Base-by-base conservation (phyloP, 2,113 vertebrate species). In the Patagioenas fasciata region DNA sequence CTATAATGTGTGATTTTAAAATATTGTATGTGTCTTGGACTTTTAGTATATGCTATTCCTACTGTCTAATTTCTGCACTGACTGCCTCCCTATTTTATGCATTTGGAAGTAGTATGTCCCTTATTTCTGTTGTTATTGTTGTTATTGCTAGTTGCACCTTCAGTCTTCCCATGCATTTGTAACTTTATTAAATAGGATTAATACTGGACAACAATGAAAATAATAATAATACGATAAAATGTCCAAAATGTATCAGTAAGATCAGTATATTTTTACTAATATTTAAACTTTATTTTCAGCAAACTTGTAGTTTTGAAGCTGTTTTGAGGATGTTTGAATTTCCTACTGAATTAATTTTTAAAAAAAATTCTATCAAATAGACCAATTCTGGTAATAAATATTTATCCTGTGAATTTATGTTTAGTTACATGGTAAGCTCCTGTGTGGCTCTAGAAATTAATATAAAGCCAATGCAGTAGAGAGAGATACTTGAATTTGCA, bases 401-500 rank as follows among this genome's bases (percentile, higher is more conserved):
- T 47, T 56, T 77, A 70, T 58, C 38, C 31, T 34, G 6, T 10
- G 9, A 54, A 42, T 58, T 95, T 58, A 28, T 54, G 28, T 62
- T 91, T 50, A 58, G 29, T 47, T 88, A 50, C 26, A 77, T 3
- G 7, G 15, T 17, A 81, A 0, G 0, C 11, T 58, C 24, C 25
- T 40, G 11, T 29, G 36, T 51, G 80, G 47, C 47, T 85, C 57
- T 62, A 81, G 54, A 75, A 96, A 95, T 65, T 71, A 85, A 80
- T n/a, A 79, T 13, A 58, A 94, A 84, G 31, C 15, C 26, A 78
- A 88, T 0, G 26, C n/a, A 88, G 65, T 13, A 83, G 42, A 93
- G 66, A 94, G 83, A 95, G 32, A 34, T 13, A 83, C 58, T 93
- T 91, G 61, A 87, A 91, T 94, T 53, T 65, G 72, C 64, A 95